A percentile compares a stretch with the other conserved stretches of the same genome.
Evolutionary conservation across 1,140 invertebrate species (phyloP).

Genomic region (Penaeus vannamei): DNA sequence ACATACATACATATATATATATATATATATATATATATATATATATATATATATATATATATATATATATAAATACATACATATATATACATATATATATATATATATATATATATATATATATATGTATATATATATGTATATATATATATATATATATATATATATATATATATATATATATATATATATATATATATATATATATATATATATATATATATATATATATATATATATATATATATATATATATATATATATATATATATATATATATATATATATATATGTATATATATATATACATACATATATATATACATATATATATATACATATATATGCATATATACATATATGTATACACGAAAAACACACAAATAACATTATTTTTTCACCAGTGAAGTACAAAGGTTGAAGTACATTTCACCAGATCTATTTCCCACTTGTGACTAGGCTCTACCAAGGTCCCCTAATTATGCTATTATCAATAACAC

Average conservation of each 20-base stretch:
- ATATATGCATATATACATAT: neutral
- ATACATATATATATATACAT: neutral
- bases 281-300: neutral
- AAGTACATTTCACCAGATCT: too few relatives aligned
- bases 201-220: neutral
- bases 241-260: neutral
- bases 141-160: neutral
- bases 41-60: too few relatives aligned
- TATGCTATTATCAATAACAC: too few relatives aligned
- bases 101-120: neutral
- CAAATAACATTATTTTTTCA: too few relatives aligned
- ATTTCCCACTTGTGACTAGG: too few relatives aligned
- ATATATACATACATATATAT: neutral
- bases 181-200: neutral
- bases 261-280: too few relatives aligned
- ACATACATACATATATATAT: too few relatives aligned
- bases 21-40: too few relatives aligned
- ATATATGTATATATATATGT: neutral
- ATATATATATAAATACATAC: neutral
- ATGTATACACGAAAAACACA: too few relatives aligned
- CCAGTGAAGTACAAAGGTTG: too few relatives aligned
- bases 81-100: neutral
- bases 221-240: neutral
- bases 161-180: slow-evolving; percentile 18
- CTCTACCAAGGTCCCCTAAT: too few relatives aligned